Percentiles rank a stretch among this genome's conserved stretches.
phyloP scores from a whole-genome alignment of 1,140 invertebrate species.

The Zelostemma sp. region DNA sequence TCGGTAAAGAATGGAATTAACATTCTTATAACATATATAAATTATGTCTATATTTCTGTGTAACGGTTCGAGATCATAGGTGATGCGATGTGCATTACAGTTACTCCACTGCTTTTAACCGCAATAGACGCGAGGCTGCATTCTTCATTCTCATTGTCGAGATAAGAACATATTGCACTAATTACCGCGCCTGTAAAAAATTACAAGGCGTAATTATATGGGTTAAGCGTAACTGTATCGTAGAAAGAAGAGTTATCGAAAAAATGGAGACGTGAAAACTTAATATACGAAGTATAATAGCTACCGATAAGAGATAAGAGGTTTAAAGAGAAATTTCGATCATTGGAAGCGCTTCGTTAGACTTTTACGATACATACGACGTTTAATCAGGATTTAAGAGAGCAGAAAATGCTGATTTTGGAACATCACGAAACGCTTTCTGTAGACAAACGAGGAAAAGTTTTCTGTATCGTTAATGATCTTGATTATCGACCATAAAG shows the following conservation, averaged over 20 bases:
- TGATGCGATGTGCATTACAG: slow-evolving; percentile 35
- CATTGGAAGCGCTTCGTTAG: neutral
- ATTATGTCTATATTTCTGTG: slow-evolving; percentile 37
- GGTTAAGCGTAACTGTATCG: slow-evolving; percentile 11
- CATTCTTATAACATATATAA: slow-evolving; percentile 11
- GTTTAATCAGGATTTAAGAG: neutral
- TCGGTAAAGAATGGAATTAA: neutral
- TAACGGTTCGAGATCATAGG: slow-evolving; percentile 46
- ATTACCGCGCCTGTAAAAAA: slow-evolving; percentile 23
- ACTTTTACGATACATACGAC: too few species aligned
- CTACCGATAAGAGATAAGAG: too few species aligned
- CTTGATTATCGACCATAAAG: neutral
- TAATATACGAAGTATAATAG: slow-evolving; percentile 20
- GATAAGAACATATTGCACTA: slow-evolving; percentile 23
- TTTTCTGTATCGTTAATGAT: neutral
- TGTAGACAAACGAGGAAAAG: slow-evolving; percentile 20
- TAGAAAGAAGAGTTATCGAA: too few species aligned
- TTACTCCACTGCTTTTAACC: slow-evolving; percentile 20
- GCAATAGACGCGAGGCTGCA: slow-evolving; percentile 34
- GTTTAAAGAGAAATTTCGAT: neutral
- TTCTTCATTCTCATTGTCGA: slow-evolving; percentile 34
- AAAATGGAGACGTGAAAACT: too few species aligned
- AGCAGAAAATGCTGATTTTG: neutral
- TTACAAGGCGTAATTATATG: slow-evolving; percentile 12
- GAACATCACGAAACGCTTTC: slow-evolving; percentile 19